phyloP scores from a whole-genome alignment of 2,113 vertebrate genomes.

The Bucco capensis region DNA sequence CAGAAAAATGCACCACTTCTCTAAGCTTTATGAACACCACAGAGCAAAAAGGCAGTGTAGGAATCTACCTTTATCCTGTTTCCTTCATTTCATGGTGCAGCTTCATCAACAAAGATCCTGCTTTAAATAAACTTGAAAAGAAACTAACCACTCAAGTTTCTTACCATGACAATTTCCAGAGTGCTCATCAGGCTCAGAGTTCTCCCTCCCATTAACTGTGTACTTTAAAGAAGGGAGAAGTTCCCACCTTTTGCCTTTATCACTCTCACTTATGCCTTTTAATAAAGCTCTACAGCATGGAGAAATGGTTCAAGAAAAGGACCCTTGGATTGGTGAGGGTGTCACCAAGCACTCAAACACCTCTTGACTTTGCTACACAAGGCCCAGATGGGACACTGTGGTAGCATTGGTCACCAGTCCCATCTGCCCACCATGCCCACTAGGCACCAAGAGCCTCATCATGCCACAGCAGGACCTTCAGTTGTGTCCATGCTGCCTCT shows the following conservation, averaged over 20 bases:
- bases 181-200: background rate
- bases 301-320: rapidly evolving
- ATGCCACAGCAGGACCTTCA: background rate
- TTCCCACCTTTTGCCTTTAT: background rate
- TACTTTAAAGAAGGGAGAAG: background rate
- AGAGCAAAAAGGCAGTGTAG: background rate
- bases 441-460: rapidly evolving
- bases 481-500: rapidly evolving
- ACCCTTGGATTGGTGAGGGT: background rate
- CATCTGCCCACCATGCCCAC: background rate
- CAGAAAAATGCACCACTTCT: background rate
- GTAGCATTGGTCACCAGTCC: background rate
- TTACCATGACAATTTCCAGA: background rate
- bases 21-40: background rate
- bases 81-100: background rate
- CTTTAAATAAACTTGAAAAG: background rate
- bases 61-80: background rate
- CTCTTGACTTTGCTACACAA: rapidly evolving
- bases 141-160: background rate
- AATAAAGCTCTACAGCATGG: background rate
- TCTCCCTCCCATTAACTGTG: rapidly evolving
- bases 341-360: rapidly evolving
- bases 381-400: rapidly evolving
- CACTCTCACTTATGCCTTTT: background rate
- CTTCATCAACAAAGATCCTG: background rate